These are phyloP conservation scores for Ginglymostoma cirratum DNA, from an alignment of 2,113 vertebrate species.

Conservation along the genomic window DNA sequence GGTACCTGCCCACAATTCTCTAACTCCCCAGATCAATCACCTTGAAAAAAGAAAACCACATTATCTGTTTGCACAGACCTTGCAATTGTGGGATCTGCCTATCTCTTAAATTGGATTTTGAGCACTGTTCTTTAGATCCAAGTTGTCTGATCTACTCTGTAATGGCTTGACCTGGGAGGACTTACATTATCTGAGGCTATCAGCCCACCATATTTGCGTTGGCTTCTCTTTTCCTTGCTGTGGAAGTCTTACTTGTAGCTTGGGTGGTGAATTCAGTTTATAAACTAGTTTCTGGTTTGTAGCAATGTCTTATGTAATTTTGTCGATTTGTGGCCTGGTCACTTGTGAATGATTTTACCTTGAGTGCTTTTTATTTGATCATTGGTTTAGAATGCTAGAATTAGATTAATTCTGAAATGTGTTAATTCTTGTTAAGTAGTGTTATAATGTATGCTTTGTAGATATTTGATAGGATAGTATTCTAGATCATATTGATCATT, in stretches of 20 bases:
- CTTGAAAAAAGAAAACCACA: background rate
- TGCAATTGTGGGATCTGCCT: background rate
- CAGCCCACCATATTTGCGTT: background rate
- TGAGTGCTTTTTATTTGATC: background rate
- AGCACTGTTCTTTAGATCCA: too few species aligned
- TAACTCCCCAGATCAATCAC: background rate
- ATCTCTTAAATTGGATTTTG: background rate
- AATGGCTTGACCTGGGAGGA: too few species aligned
- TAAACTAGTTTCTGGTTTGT: background rate
- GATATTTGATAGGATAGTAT: background rate
- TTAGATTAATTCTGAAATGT: background rate
- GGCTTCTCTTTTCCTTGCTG: background rate
- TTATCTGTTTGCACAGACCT: background rate
- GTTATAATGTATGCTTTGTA: background rate
- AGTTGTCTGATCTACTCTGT: background rate
- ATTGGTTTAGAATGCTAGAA: background rate
- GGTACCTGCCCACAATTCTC: background rate
- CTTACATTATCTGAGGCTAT: too few species aligned
- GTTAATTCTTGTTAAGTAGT: background rate
- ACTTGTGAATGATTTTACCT: background rate
- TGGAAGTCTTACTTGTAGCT: background rate
- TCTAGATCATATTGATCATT: background rate
- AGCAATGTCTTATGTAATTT: background rate
- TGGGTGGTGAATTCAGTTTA: background rate
- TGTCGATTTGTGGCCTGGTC: background rate